phyloP scores from a whole-genome alignment of 1,140 invertebrate species.

The Gonatopus flavifemur region DNA sequence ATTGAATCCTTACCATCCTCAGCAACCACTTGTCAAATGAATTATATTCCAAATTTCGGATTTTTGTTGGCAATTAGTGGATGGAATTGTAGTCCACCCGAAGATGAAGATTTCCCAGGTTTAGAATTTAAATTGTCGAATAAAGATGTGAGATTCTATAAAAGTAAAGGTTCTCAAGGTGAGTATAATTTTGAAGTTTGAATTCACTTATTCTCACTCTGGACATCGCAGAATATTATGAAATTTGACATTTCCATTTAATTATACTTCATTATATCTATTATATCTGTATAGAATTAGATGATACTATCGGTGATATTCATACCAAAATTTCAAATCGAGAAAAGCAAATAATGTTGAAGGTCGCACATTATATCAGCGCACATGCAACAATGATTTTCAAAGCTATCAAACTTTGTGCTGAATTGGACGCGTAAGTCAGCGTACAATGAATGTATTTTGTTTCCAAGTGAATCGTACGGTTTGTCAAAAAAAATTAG shows the following conservation, averaged over 20 bases:
- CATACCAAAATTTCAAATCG: conserved; percentile 74
- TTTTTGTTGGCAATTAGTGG: conserved; percentile 73
- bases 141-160: conserved; percentile 72
- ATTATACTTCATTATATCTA: not conserved
- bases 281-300: conserved; percentile 66
- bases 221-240: too few species aligned
- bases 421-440: conserved; percentile 74
- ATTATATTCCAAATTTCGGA: conserved; percentile 81
- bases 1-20: conserved; percentile 65
- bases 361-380: conserved; percentile 67
- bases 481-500: not conserved
- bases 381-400: conserved; percentile 65
- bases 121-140: conserved; percentile 74
- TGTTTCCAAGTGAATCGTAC: conserved; percentile 2
- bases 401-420: conserved; percentile 65
- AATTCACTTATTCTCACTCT: not conserved
- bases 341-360: conserved; percentile 74
- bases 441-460: conserved; percentile 1
- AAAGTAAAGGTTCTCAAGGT: conserved; percentile 67
- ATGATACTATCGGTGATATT: conserved; percentile 74
- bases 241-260: too few species aligned
- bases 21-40: conserved; percentile 71
- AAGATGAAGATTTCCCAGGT: conserved; percentile 63
- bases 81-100: conserved; percentile 60
- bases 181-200: conserved; percentile 2